phyloP scores from a whole-genome alignment of 2,888 invertebrate genomes.

The Drosophila rellima region DNA sequence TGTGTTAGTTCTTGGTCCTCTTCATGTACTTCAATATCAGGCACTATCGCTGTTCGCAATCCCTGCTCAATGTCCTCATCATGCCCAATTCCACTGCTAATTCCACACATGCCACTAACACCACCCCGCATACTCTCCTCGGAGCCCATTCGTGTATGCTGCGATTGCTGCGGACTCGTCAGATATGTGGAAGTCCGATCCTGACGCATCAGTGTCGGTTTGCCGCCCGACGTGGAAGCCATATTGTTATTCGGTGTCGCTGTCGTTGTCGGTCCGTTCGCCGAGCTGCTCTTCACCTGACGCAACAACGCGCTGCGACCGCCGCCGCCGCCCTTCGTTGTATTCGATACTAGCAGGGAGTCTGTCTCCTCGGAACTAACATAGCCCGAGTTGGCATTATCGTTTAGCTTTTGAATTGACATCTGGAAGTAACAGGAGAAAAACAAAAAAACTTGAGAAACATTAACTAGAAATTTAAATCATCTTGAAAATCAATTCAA shows the following conservation, averaged over 20 bases:
- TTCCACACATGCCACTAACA: constrained; percentile 74
- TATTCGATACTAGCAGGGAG: constrained; percentile 89
- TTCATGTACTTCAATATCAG: constrained; percentile 87
- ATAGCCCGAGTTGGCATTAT: constrained; percentile 89
- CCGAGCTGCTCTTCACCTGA: constrained; percentile 84
- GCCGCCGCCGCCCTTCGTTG: constrained; percentile 83
- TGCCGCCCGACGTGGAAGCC: constrained; percentile 87
- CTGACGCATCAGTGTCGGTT: constrained; percentile 94
- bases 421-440: constrained; percentile 80
- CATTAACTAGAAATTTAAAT: background rate
- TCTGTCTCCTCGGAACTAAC: constrained; percentile 94
- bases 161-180: constrained; percentile 89
- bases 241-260: constrained; percentile 52
- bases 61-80: constrained; percentile 86
- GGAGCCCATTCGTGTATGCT: constrained; percentile 90
- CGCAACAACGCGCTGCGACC: constrained; percentile 80
- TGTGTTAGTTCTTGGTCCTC: constrained; percentile 79
- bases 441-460: background rate
- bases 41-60: constrained; percentile 81
- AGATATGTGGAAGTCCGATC: constrained; percentile 93
- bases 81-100: constrained; percentile 25
- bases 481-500: too few relatives aligned
- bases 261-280: constrained; percentile 82
- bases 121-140: constrained; percentile 90
- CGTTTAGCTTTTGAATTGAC: constrained; percentile 87